Percentiles rank a stretch among this genome's conserved stretches.
Conservation (phyloP, 1,140 invertebrate genomes). For the Lepidotrigona ventralis region DNA sequence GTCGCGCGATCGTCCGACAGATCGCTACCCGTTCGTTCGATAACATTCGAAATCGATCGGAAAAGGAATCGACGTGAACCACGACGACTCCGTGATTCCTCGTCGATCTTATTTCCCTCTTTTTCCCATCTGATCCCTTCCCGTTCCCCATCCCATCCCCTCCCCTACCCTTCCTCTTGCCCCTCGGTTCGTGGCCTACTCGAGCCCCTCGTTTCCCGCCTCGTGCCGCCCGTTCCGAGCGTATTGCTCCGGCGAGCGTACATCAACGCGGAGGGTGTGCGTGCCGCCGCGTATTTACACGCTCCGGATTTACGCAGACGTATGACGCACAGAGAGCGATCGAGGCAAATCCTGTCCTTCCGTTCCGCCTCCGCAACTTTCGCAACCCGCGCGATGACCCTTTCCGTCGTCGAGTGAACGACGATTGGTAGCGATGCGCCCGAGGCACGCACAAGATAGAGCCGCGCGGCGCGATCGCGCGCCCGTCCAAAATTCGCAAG, state of each 20-base stretch:
- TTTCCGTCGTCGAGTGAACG: background rate
- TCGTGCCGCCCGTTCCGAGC: background rate
- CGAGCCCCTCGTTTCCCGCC: background rate
- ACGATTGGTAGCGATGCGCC: too few relatives aligned
- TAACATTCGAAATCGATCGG: background rate
- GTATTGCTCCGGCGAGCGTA: background rate
- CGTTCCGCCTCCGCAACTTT: constrained; percentile 51
- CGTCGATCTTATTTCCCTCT: background rate
- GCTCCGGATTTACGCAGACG: constrained; percentile 67
- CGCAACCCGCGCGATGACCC: constrained; percentile 3
- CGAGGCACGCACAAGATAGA: background rate
- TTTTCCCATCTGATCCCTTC: background rate
- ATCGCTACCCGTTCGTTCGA: background rate
- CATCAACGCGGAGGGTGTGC: constrained; percentile 42
- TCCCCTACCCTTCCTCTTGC: background rate
- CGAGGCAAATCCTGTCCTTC: constrained; percentile 69
- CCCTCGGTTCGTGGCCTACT: background rate
- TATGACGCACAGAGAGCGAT: constrained; percentile 66
- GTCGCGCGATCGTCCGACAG: too few relatives aligned
- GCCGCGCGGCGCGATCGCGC: background rate
- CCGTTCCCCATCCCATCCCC: too few relatives aligned
- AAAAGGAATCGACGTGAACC: background rate
- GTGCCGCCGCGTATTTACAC: constrained; percentile 56
- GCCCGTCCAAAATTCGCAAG: background rate
- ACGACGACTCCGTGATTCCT: too few relatives aligned